A percentile compares a stretch with the other conserved stretches of the same genome.
These are phyloP conservation scores for Sesia bembeciformis DNA, from an alignment of 2,888 invertebrate genomes.

Conservation along the genomic window DNA sequence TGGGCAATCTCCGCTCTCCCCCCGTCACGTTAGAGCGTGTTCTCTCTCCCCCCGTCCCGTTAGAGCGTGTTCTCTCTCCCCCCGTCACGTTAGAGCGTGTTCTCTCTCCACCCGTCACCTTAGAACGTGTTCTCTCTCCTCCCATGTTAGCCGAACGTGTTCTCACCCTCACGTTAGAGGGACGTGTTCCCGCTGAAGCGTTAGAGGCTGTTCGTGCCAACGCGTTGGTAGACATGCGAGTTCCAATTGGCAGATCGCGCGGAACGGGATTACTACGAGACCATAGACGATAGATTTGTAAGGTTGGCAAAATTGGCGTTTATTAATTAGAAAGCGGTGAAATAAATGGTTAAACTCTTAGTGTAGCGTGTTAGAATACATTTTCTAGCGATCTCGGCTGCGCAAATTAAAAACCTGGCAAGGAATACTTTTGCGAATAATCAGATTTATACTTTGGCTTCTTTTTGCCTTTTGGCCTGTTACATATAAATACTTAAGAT, in stretches of 20 bases:
- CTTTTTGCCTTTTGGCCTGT: no score
- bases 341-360: no score
- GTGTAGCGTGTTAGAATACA: no score
- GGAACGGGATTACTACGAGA: constrained; percentile 1
- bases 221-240: constrained; percentile 7
- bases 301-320: no score
- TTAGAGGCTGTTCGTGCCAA: no score
- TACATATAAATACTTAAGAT: no score
- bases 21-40: background rate
- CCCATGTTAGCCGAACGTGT: background rate
- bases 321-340: background rate
- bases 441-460: no score
- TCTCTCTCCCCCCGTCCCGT: background rate
- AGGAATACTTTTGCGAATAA: no score
- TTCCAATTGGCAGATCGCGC: constrained; percentile 4
- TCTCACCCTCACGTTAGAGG: background rate
- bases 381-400: no score
- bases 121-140: background rate
- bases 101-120: background rate
- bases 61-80: background rate
- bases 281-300: no score
- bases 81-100: background rate
- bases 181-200: no score
- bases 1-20: background rate
- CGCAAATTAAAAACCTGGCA: no score